These are phyloP conservation scores for Oriolus oriolus DNA, from an alignment of 2,113 vertebrate species.

Conservation along the genomic window DNA sequence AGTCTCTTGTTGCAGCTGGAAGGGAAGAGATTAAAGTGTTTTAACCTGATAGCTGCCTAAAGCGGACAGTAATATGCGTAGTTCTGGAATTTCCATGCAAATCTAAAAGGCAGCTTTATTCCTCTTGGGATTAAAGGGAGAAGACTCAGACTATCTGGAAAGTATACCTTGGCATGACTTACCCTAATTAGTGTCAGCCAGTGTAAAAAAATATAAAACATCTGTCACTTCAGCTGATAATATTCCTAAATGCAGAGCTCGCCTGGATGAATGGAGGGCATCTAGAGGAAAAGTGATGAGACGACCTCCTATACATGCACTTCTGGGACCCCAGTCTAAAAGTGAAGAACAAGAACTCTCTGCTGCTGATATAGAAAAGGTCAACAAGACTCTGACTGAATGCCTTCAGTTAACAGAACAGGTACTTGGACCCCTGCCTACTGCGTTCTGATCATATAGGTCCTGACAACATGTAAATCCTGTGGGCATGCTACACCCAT, in stretches of 20 bases:
- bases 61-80: not conserved
- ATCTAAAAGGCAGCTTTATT: not conserved
- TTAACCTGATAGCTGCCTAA: not conserved
- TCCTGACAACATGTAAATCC: not conserved
- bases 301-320: slow-evolving; percentile 63
- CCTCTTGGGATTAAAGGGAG: not conserved
- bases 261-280: slow-evolving; percentile 78
- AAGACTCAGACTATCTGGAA: not conserved
- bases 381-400: slow-evolving; percentile 62
- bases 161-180: not conserved
- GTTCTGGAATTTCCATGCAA: not conserved
- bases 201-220: not conserved
- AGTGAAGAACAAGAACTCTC: not conserved
- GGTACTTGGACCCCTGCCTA: slow-evolving; percentile 39
- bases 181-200: not conserved
- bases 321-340: not conserved
- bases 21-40: not conserved
- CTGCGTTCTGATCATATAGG: not conserved
- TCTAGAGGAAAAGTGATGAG: slow-evolving; percentile 80
- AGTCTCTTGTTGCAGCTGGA: not conserved
- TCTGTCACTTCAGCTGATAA: not conserved
- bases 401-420: slow-evolving; percentile 68
- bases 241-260: slow-evolving; percentile 69
- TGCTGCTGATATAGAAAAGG: slow-evolving; percentile 28
- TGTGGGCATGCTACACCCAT: fast-evolving